phyloP scores from a whole-genome alignment of 2,888 invertebrate genomes.

The Apamea epomidion region DNA sequence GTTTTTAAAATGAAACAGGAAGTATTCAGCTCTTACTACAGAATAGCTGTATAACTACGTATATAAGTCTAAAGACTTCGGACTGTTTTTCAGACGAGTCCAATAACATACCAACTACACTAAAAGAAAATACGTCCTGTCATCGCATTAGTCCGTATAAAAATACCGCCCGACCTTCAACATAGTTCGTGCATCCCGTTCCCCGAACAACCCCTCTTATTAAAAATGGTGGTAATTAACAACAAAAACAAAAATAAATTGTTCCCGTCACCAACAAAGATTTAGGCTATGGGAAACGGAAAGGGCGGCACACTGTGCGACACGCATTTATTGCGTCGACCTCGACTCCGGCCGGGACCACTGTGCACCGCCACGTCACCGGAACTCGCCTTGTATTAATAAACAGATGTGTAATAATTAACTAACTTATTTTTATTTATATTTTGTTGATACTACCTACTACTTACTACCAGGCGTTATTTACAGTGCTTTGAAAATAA shows the following conservation, averaged over 20 bases:
- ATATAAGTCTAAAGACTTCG: background rate
- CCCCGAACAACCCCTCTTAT: slow-evolving; percentile 21
- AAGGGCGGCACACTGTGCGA: slow-evolving; percentile 44
- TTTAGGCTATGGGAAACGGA: slow-evolving; percentile 57
- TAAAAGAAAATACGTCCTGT: background rate
- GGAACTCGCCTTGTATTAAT: slow-evolving; percentile 45
- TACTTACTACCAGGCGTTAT: background rate
- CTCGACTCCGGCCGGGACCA: slow-evolving; percentile 21
- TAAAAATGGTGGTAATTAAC: slow-evolving; percentile 58
- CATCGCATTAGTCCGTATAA: background rate
- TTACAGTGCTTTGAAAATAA: background rate
- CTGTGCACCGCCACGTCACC: slow-evolving; percentile 5
- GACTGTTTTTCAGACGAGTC: background rate
- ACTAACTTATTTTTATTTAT: slow-evolving; percentile 5
- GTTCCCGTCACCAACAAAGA: slow-evolving; percentile 60
- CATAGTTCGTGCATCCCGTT: slow-evolving; percentile 22
- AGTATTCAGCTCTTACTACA: background rate
- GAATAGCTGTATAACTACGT: background rate
- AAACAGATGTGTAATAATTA: slow-evolving; percentile 24
- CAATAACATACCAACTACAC: too few relatives aligned
- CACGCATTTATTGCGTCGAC: slow-evolving; percentile 51
- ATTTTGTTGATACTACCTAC: background rate
- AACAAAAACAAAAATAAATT: slow-evolving; percentile 65
- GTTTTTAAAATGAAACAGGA: background rate
- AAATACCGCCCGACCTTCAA: slow-evolving; percentile 3